Conservation (phyloP, 2,888 invertebrate species). For the Dromius quadrimaculatus region DNA sequence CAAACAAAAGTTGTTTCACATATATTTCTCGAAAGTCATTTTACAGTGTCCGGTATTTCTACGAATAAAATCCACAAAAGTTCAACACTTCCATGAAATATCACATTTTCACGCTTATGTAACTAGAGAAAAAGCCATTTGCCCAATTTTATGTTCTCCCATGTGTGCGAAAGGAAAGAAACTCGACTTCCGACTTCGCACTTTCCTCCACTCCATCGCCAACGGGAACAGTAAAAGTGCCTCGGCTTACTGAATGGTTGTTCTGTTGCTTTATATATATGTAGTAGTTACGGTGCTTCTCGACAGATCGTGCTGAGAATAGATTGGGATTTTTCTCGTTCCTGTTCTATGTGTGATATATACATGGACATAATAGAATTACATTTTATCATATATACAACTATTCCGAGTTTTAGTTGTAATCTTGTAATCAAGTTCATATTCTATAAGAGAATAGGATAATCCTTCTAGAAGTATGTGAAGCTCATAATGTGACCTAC, state of each 20-base stretch:
- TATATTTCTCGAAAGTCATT: too few species aligned
- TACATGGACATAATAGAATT: too few species aligned
- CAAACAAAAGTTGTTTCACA: too few species aligned
- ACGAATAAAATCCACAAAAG: conserved; percentile 12
- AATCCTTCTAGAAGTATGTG: too few species aligned
- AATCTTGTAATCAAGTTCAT: too few species aligned
- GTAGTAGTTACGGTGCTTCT: conserved; percentile 41
- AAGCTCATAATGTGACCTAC: too few species aligned
- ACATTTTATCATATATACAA: too few species aligned
- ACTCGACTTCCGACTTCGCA: conserved; percentile 4
- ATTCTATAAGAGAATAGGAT: too few species aligned
- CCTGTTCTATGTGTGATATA: too few species aligned
- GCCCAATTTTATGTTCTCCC: conserved; percentile 12
- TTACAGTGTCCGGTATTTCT: too few species aligned
- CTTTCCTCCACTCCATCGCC: not conserved
- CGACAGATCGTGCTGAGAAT: conserved; percentile 38
- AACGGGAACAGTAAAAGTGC: conserved; percentile 32
- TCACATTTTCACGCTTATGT: conserved; percentile 15
- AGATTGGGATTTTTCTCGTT: conserved; percentile 35
- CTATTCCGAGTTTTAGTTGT: too few species aligned
- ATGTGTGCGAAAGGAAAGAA: not conserved
- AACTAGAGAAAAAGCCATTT: conserved; percentile 6
- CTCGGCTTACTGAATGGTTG: conserved; percentile 45
- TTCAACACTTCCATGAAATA: conserved; percentile 25
- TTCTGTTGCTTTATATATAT: conserved; percentile 45